Base-by-base conservation (phyloP, 2,888 invertebrate species). In the Drosophila neotestacea region DNA sequence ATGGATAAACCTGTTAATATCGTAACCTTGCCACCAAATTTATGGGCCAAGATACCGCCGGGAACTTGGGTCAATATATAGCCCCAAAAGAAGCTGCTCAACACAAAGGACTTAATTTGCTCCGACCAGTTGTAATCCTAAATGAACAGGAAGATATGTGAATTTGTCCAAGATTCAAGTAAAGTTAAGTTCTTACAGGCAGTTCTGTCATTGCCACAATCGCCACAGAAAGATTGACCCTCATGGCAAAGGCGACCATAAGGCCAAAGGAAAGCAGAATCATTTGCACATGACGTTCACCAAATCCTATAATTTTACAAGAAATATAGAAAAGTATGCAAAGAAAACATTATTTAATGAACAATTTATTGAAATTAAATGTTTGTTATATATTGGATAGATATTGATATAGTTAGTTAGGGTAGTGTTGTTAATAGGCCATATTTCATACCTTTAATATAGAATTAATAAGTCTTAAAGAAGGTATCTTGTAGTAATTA, bases 201-300 rank as follows among this genome's bases (percentile, higher is more conserved):
- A 70, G 30, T 2, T 95, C 94, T 0, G 95, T 95, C 96, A 96
- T 96, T 5, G 96, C 96, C 3, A 96, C 94, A 60, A 96, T 94
- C 0, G 95, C 96, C 11, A 96, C 95, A 0, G 95, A 96, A 81
- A 96, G 93, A 85, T 95, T 95, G 41, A 96, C 94, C 27, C 96
- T 93, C 73, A 95, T 94, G 1, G 94, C 94, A 81, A 95, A 95
- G 48, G 95, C 94, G 7, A 95, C 94, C 3, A 94, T 92, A 83
- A 95, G 93, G 0, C 95, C 94, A 10, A 94, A 81, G 81, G 95
- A 95, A 73, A 95, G 92, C 68, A 96, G 89, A 11, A 94, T 81
- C 11, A 94, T 93, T 85, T 96, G 95, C 7, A 94, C 78, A 85
- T 96, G 95, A 11, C 96, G 93, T 50, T 94, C 93, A 16, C 95